Evolutionary conservation across 2,888 invertebrate species (phyloP).

Genomic region (Drosophila hamatofila): DNA sequence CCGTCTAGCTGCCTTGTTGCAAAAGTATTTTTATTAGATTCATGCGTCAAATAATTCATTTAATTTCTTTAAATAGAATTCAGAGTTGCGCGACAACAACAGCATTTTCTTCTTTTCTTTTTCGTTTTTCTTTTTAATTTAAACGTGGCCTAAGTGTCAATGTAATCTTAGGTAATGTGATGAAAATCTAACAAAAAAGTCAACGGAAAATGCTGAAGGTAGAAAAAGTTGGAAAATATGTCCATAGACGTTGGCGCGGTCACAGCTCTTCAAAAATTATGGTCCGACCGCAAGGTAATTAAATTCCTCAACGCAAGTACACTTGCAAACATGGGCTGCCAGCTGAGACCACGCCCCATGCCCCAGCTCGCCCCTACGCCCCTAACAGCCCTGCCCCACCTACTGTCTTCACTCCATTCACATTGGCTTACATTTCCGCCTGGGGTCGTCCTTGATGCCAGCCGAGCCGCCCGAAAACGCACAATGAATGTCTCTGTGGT

Average conservation of each 20-base stretch:
- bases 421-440: constrained; percentile 31
- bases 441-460: constrained; percentile 57
- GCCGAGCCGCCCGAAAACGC: constrained; percentile 52
- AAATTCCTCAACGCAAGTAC: constrained; percentile 67
- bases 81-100: background rate
- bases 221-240: constrained; percentile 39
- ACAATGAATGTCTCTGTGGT: constrained; percentile 68
- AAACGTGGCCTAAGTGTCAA: constrained; percentile 52
- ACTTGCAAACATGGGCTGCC: constrained; percentile 19
- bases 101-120: background rate
- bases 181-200: constrained; percentile 46
- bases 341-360: constrained; percentile 7
- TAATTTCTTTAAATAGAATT: constrained; percentile 6
- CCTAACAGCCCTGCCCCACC: background rate
- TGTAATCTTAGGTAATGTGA: constrained; percentile 55
- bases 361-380: too few species aligned
- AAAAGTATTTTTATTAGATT: constrained; percentile 35
- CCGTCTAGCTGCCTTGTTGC: background rate
- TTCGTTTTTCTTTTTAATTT: constrained; percentile 8
- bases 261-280: constrained; percentile 57
- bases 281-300: constrained; percentile 70
- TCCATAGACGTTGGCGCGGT: constrained; percentile 28
- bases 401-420: background rate
- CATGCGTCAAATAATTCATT: constrained; percentile 20
- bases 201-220: background rate